These are phyloP conservation scores for Bufo gargarizans DNA, from an alignment of 2,113 vertebrate genomes.

Conservation along the genomic window DNA sequence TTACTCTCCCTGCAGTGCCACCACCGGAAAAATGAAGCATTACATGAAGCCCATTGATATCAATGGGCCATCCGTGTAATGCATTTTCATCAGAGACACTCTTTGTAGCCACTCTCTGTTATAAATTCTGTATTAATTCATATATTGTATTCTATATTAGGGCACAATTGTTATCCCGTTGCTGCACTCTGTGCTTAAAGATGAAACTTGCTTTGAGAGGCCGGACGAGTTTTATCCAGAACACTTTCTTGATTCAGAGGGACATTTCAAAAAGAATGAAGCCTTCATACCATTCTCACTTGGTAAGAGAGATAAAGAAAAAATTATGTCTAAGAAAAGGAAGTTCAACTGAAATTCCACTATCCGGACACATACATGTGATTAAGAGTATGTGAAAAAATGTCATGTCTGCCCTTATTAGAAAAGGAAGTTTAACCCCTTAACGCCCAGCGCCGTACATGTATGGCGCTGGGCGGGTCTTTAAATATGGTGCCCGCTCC, in stretches of 20 bases:
- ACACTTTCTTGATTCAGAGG: not conserved
- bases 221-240: constrained; percentile 6
- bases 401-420: no score
- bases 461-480: no score
- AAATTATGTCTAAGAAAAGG: not conserved
- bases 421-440: no score
- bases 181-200: constrained; percentile 3
- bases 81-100: no score
- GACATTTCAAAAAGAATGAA: constrained; percentile 11
- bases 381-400: no score
- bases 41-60: not conserved
- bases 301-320: not conserved
- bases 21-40: not conserved
- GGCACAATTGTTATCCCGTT: constrained; percentile 2
- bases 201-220: constrained; percentile 2
- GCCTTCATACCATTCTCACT: not conserved
- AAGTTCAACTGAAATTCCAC: not conserved
- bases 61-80: not conserved
- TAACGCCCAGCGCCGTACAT: no score
- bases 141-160: not conserved
- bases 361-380: no score
- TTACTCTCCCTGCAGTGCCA: not conserved
- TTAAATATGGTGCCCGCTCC: no score
- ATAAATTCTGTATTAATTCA: not conserved
- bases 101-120: not conserved